Evolutionary conservation across 2,113 vertebrate genomes (phyloP), one percentile per base, ranked within the genome.

Genomic region (Nyctereutes procyonoides): DNA sequence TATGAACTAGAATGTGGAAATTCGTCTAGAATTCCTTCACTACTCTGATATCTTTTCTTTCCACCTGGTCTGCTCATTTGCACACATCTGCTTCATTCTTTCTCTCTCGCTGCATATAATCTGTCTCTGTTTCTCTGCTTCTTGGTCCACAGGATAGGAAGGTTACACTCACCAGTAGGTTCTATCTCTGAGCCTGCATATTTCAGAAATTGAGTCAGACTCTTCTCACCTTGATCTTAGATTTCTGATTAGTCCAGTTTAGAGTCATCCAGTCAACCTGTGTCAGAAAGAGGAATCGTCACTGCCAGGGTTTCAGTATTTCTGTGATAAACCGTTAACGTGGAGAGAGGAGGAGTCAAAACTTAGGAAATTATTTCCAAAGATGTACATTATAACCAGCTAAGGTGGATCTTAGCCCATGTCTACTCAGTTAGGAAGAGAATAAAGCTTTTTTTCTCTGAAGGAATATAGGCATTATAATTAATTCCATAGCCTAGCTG

Each of bases 341-440:
- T 80, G 20, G 28, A 10, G 35, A 96, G 65, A 94, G 14, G 24
- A 43, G 0, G 5, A 92, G 8, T 93, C 69, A 81, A 4, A 28
- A n/a, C 6, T 56, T 94, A 69, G 51, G 63, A 93, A 87, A 83
- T 88, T 69, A 87, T 92, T 91, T 83, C 15, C n/a, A 84, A 73
- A 4, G 76, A 16, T 38, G 14, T 88, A 13, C n/a, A 28, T 88
- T 63, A 22, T 53, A 88, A 71, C 86, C 22, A 38, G 2, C 12
- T 88, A 94, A 86, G 82, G 69, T 62, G 86, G 67, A 56, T 56
- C 48, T 51, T 53, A 80, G 48, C 4, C 32, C 1, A 7, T 60
- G 9, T 94, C n/a, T 96, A 38, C 28, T 55, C 84, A 88, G n/a
- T 7, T 71, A 74, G 85, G 53, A 35, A 79, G 58, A 76, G 3